A percentile compares a stretch with the other conserved stretches of the same genome.
These are phyloP conservation scores for Tetramorium simillimum DNA, from an alignment of 1,140 invertebrate genomes.

Conservation along the genomic window DNA sequence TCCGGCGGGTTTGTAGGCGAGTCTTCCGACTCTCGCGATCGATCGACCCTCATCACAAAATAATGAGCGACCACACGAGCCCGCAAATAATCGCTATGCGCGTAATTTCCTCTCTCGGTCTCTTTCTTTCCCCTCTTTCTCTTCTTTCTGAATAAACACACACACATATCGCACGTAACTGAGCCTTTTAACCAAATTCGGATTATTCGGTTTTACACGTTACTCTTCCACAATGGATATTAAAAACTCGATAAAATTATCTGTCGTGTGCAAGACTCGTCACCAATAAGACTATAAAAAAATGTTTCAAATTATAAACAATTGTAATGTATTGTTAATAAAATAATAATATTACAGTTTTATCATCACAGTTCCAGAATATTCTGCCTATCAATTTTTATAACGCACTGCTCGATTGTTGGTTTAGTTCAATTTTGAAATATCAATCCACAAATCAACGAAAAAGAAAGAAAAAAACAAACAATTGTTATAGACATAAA, in stretches of 20 bases:
- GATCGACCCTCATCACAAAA: slow-evolving; percentile 49
- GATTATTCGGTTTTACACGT: neutral
- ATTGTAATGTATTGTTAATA: neutral
- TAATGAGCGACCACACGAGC: slow-evolving; percentile 31
- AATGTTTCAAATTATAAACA: neutral
- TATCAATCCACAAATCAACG: neutral
- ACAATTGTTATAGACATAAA: neutral
- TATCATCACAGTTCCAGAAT: neutral
- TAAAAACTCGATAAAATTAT: neutral
- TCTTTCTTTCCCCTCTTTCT: neutral
- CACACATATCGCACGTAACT: neutral
- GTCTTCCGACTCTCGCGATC: slow-evolving; percentile 45
- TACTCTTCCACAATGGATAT: neutral
- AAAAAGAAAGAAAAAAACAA: neutral
- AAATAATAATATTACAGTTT: neutral
- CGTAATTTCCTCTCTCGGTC: slow-evolving; percentile 37
- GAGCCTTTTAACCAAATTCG: neutral
- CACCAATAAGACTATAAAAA: neutral
- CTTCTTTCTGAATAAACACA: neutral
- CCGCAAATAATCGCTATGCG: slow-evolving; percentile 27
- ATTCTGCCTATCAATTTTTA: neutral
- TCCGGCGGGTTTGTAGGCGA: slow-evolving; percentile 43
- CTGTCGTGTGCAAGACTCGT: too few relatives aligned
- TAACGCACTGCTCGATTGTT: neutral
- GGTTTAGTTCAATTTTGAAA: neutral